A percentile compares a stretch with the other conserved stretches of the same genome.
These are phyloP conservation scores for Brachionus rotundiformis DNA, from an alignment of 1,140 invertebrate genomes.

Conservation along the genomic window DNA sequence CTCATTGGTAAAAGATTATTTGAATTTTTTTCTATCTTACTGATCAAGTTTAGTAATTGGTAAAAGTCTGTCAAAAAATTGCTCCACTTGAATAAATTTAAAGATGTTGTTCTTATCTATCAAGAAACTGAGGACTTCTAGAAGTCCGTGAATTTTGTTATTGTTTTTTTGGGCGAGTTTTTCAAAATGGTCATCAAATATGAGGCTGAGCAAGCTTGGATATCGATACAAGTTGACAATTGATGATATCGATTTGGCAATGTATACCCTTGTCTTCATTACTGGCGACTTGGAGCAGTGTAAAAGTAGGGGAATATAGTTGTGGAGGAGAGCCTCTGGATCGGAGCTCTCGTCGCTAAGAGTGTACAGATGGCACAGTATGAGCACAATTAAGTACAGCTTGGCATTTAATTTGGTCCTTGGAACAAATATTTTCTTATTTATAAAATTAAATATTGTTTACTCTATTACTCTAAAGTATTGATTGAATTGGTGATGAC, in stretches of 20 bases:
- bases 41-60: neutral
- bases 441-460: neutral
- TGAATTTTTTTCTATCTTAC: neutral
- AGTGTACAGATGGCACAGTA: conserved; percentile 77
- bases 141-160: conserved; percentile 24
- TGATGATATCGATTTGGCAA: conserved; percentile 25
- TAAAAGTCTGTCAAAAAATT: neutral
- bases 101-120: conserved; percentile 23
- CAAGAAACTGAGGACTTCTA: neutral
- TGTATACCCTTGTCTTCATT: conserved; percentile 41
- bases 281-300: conserved; percentile 42
- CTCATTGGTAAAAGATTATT: too few species aligned
- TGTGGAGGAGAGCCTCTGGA: conserved; percentile 56
- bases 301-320: conserved; percentile 16
- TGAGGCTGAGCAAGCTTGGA: neutral
- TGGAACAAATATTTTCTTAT: conserved; percentile 54
- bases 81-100: neutral
- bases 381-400: conserved; percentile 76
- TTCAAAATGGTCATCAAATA: neutral
- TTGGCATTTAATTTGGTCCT: conserved; percentile 63
- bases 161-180: neutral
- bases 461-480: conserved; percentile 55
- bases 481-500: conserved; percentile 68
- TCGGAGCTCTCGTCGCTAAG: conserved; percentile 71
- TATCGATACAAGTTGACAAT: conserved; percentile 30